phyloP scores from a whole-genome alignment of 2,113 vertebrate genomes.

The Bubo blakistoni region DNA sequence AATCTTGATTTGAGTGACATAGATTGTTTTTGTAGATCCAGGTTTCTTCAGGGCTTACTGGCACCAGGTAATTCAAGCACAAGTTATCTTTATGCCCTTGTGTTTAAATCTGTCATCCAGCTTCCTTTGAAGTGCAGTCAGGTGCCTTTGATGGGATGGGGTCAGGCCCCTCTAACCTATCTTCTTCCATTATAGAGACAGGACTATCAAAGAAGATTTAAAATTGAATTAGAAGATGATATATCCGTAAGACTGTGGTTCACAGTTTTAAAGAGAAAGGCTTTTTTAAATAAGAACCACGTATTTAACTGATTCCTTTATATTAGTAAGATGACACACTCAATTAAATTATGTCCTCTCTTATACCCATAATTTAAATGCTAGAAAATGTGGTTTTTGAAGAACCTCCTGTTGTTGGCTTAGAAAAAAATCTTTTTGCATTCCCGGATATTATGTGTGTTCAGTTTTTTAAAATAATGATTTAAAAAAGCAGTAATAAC shows the following conservation, averaged over 20 bases:
- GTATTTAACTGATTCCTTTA: background rate
- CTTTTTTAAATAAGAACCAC: background rate
- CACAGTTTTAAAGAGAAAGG: background rate
- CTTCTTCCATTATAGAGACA: background rate
- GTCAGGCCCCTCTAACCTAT: background rate
- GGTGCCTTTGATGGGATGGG: background rate
- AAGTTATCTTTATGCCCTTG: background rate
- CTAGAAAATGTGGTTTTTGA: background rate
- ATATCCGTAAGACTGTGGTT: background rate
- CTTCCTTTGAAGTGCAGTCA: background rate
- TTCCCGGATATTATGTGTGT: background rate
- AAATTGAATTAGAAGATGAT: background rate
- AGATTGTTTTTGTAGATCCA: background rate
- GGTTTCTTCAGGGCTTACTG: background rate
- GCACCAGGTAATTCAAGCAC: background rate
- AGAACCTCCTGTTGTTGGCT: background rate
- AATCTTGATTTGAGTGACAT: background rate
- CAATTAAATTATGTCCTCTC: background rate
- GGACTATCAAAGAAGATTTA: background rate
- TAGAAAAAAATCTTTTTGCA: background rate
- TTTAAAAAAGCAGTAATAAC: background rate
- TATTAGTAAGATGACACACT: background rate
- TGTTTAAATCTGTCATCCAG: background rate
- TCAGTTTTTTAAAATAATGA: background rate
- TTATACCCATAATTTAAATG: background rate